Conservation (phyloP, 2,797 vertebrate genomes). For the Chrysocyon brachyurus region DNA sequence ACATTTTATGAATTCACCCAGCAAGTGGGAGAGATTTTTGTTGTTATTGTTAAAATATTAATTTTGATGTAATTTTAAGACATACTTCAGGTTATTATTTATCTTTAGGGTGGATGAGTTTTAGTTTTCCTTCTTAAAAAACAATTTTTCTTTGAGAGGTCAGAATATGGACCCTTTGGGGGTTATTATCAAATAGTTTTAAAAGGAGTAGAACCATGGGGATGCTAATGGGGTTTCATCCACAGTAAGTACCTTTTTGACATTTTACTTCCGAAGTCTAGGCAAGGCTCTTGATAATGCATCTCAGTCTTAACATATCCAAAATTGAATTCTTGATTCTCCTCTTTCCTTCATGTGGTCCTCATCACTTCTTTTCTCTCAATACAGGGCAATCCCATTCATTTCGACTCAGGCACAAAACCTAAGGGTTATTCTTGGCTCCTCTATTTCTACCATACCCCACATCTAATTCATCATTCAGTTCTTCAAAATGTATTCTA, state of each 20-base stretch:
- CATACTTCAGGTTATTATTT: not conserved
- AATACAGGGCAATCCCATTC: not conserved
- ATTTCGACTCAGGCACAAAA: constrained; percentile 36
- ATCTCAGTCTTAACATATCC: not conserved
- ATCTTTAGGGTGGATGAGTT: not conserved
- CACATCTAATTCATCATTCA: not conserved
- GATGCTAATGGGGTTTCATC: not conserved
- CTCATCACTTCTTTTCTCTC: not conserved
- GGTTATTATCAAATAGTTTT: not conserved
- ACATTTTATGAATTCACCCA: not conserved
- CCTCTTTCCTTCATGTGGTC: not conserved
- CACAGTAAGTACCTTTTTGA: not conserved
- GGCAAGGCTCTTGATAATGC: not conserved
- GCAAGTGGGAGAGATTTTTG: not conserved
- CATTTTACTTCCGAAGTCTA: not conserved
- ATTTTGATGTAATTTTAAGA: not conserved
- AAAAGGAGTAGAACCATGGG: not conserved
- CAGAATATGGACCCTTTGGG: not conserved
- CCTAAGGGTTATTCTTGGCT: constrained; percentile 18
- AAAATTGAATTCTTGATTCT: not conserved
- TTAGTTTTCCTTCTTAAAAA: constrained; percentile 2
- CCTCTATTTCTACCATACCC: not conserved
- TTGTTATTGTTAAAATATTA: constrained; percentile 4
- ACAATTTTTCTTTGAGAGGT: not conserved
- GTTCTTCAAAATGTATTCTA: constrained; percentile 4